Conservation (phyloP, 2,888 invertebrate species). For the Dasypolia templi region DNA sequence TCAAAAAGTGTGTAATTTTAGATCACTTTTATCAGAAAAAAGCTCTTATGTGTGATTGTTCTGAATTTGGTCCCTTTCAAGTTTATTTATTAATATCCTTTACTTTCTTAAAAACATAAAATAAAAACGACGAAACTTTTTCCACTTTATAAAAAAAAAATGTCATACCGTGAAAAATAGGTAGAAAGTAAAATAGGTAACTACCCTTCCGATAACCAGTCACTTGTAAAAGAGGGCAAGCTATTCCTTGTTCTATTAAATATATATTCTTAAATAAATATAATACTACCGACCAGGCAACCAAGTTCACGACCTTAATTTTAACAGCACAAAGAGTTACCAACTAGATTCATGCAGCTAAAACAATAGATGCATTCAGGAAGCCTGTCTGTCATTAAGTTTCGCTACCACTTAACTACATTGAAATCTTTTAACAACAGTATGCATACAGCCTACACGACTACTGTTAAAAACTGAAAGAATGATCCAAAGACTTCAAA, state of each 20-base stretch:
- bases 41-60: background rate
- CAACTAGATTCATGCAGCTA: background rate
- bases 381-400: too few species aligned
- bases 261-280: background rate
- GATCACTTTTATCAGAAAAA: slow-evolving; percentile 6
- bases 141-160: background rate
- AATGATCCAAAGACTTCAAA: too few species aligned
- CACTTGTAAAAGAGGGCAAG: background rate
- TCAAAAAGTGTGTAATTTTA: slow-evolving; percentile 7
- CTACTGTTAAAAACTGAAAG: too few species aligned
- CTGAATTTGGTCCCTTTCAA: background rate
- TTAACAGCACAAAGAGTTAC: too few species aligned
- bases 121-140: too few species aligned
- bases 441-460: too few species aligned
- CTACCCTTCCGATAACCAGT: background rate
- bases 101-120: too few species aligned
- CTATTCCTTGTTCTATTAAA: background rate
- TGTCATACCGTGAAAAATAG: background rate
- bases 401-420: too few species aligned
- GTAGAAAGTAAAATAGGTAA: too few species aligned
- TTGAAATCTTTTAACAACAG: too few species aligned
- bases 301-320: background rate
- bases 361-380: background rate
- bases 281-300: background rate
- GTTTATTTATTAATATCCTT: too few species aligned